Evolutionary conservation across 2,113 vertebrate genomes (phyloP), one percentile per base, ranked within the genome.

Genomic region (Oreochromis spilurus): DNA sequence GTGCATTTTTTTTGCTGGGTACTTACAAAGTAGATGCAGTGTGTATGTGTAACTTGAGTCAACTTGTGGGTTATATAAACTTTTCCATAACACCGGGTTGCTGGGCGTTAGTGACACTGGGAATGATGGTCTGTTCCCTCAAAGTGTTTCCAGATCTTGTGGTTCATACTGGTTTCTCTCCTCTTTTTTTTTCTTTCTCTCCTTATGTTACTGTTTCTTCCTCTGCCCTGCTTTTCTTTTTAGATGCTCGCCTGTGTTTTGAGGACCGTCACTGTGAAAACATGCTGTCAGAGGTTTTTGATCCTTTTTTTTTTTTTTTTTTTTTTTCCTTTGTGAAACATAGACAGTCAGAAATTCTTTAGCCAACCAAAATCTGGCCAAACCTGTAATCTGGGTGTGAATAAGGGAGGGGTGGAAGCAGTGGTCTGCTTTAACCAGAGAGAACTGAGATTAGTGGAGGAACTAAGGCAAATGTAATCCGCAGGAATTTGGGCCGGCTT

Each of bases 311-410:
- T 52, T 10, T 4, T 54, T 40, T 79, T 10, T 4, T 54, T 40
- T 54, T 40, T 79, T 10, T 4, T 54, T 36, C 75, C 31, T 90
- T 88, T 84, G 87, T 93, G 65, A 87, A 70, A 72, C 78, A 54
- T 48, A 79, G 67, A 85, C 54, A 53, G 58, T 82, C 34, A 26
- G 78, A 86, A 80, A 91, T 92, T 94, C 92, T 84, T 87, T 86
- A 77, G 75, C 31, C 55, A 48, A 81, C 89, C 81, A 54, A 83
- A 82, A 78, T 6, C 43, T 80, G 83, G 58, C 65, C 85, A 93
- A 91, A 90, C 92, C 92, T 93, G 87, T 94, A 94, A 94, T 94
- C 93, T 93, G 87, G 83, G 88, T 93, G 88, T 92, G 89, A 93
- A 91, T 80, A 85, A 70, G 62, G 90, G 50, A 83, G 80, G 90